These are phyloP conservation scores for Opisthograptis luteolata DNA, from an alignment of 2,888 invertebrate genomes.

Conservation along the genomic window DNA sequence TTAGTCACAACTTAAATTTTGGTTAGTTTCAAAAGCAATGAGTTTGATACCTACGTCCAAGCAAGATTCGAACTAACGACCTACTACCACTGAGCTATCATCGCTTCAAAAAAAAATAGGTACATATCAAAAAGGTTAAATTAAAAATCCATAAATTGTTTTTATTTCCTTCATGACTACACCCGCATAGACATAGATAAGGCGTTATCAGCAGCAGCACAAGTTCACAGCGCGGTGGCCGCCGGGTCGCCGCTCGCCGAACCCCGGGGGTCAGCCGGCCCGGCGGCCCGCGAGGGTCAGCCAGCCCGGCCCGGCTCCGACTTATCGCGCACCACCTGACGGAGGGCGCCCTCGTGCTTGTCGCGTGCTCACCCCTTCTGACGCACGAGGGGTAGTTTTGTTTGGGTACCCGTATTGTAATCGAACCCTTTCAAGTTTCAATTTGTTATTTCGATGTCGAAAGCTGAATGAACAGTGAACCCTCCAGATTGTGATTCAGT, in stretches of 20 bases:
- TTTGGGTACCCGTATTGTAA: conserved; percentile 35
- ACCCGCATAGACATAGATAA: conserved; percentile 24
- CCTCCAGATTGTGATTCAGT: conserved; percentile 23
- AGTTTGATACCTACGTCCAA: too few relatives aligned
- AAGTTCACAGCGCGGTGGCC: conserved; percentile 7
- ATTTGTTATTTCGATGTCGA: conserved; percentile 30
- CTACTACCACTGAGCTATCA: too few relatives aligned
- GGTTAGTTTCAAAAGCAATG: too few relatives aligned
- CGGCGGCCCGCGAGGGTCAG: conserved; percentile 1
- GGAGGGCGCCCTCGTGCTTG: conserved; percentile 5
- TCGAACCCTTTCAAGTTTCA: conserved; percentile 31
- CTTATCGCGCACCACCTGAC: conserved; percentile 24
- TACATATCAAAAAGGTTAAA: too few relatives aligned
- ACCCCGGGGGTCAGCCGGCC: conserved; percentile 4
- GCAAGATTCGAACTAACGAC: too few relatives aligned
- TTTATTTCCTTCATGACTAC: background rate
- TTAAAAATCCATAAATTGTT: too few relatives aligned
- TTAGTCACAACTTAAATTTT: too few relatives aligned
- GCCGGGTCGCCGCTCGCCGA: background rate
- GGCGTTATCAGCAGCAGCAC: conserved; percentile 18
- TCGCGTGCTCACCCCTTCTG: conserved; percentile 30
- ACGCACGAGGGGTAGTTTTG: conserved; percentile 15
- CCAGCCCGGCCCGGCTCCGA: too few relatives aligned
- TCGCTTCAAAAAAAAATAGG: too few relatives aligned
- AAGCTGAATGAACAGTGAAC: conserved; percentile 18